Conservation (phyloP, 2,113 vertebrate species). For the Lynx canadensis region DNA sequence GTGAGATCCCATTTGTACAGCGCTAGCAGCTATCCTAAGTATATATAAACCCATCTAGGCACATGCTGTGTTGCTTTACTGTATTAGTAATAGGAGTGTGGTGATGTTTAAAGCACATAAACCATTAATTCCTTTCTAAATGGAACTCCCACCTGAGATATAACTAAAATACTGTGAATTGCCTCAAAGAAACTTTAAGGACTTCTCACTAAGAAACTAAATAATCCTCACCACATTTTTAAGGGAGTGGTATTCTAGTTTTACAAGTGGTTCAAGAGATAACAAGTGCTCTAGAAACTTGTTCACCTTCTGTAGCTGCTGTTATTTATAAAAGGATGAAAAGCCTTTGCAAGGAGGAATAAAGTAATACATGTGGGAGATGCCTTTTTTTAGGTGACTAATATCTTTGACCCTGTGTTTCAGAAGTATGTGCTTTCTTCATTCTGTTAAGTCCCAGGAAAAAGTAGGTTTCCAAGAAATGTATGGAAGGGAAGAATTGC, state of each 20-base stretch:
- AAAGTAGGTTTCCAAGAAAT: background rate
- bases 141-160: background rate
- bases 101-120: background rate
- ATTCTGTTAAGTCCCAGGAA: background rate
- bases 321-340: background rate
- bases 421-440: background rate
- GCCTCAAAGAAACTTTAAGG: background rate
- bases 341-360: background rate
- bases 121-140: background rate
- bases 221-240: background rate
- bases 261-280: background rate
- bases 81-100: background rate
- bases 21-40: background rate
- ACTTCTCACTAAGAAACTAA: background rate
- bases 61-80: background rate
- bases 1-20: background rate
- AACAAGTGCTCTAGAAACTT: background rate
- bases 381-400: background rate
- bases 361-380: background rate
- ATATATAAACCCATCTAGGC: background rate
- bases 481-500: background rate
- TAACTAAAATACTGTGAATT: background rate
- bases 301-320: background rate
- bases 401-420: background rate
- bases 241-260: background rate